Evolutionary conservation across 2,113 vertebrate genomes (phyloP), one percentile per base, ranked within the genome.

Genomic region (Pseudopipra pipra): DNA sequence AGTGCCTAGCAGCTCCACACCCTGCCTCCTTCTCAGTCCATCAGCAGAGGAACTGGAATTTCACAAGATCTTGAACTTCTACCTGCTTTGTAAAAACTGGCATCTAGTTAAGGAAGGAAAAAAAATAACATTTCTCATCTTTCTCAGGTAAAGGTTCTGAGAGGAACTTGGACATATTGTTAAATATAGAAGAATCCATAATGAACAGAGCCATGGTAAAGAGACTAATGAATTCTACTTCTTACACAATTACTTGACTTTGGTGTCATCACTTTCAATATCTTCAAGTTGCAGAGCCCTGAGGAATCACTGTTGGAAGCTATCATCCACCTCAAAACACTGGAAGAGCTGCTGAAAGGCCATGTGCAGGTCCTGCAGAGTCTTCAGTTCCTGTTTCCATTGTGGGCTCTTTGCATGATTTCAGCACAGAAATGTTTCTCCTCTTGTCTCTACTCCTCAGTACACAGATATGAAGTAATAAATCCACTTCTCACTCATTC

Each of bases 401-500:
- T 37, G 20, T 0, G 0, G 61, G 8, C 52, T 72, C 52, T 70
- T 78, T 44, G 13, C 25, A 30, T 44, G 61, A 61, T 31, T 31
- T 75, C 52, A 78, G 33, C 31, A 31, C 35, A 35, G 16, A 79
- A 47, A 41, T 0, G 0, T 71, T 86, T 81, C 22, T 73, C 31
- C 74, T 80, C 31, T 51, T 30, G 37, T 18, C 25, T 55, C 51
- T 55, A 35, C 28, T 76, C 56, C 52, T 77, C 56, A 67, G 46
- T 21, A n/a, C 24, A 68, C 66, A 47, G 46, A 37, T 49, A 20
- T 0, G 0, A 88, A 44, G 49, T 37, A 54, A 52, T 15, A 55
- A 49, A 90, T 72, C 15, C 39, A 9, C 21, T 82, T 90, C 54
- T 78, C 41, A 56, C 11, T 12, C 24, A 54, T 39, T 23, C 37